Conservation (phyloP, 2,888 invertebrate species). For the Ormyrus rosae region DNA sequence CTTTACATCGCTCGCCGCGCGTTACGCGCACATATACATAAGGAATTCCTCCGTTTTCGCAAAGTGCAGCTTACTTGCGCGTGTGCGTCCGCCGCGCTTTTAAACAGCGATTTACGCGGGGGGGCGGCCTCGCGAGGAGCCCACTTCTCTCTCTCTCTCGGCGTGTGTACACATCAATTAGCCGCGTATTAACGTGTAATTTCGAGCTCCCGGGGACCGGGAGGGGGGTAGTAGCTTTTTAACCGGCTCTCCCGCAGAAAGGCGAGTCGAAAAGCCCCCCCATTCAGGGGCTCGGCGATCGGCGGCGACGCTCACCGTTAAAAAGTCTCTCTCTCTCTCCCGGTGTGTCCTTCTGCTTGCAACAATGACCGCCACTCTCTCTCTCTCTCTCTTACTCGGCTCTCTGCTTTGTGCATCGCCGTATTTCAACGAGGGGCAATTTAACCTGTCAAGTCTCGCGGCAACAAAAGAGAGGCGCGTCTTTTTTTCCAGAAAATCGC, state of each 20-base stretch:
- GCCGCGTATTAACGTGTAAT: conserved; percentile 24
- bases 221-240: neutral
- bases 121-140: too few relatives aligned
- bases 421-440: conserved; percentile 10
- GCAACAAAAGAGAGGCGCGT: conserved; percentile 3
- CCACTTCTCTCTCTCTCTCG: too few relatives aligned
- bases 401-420: too few relatives aligned
- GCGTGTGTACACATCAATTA: conserved; percentile 29
- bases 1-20: too few relatives aligned
- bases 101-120: too few relatives aligned
- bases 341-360: conserved; percentile 16
- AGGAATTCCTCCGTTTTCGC: too few relatives aligned
- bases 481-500: neutral
- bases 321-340: neutral
- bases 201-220: neutral
- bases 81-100: too few relatives aligned
- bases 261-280: neutral
- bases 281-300: neutral
- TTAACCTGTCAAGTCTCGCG: conserved; percentile 21
- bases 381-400: too few relatives aligned
- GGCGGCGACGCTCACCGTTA: neutral
- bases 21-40: too few relatives aligned
- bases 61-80: too few relatives aligned
- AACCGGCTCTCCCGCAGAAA: neutral
- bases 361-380: conserved; percentile 25